Conservation (phyloP, 2,113 vertebrate species). For the Zeus faber region DNA sequence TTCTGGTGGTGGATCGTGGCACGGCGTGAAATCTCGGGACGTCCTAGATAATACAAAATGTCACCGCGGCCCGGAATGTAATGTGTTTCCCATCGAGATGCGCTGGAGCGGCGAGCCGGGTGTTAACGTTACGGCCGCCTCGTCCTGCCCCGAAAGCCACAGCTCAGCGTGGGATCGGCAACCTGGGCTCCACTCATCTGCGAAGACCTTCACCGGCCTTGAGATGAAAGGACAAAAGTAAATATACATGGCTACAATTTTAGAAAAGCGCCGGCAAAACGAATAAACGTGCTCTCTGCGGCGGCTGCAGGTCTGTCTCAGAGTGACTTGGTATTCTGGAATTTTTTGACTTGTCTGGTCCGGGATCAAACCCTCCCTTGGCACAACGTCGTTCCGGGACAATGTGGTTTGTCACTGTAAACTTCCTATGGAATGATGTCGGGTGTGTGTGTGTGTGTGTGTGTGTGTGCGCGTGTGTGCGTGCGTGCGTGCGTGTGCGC, state of each 20-base stretch:
- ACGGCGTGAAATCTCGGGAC: no score
- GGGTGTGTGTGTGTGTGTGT: conserved; percentile 2
- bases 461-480: neutral
- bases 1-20: no score
- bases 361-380: neutral
- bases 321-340: no score
- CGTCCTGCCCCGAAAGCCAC: no score
- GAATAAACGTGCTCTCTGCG: neutral
- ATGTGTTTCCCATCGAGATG: no score
- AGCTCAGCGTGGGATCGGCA: neutral
- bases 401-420: neutral
- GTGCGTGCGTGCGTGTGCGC: conserved; percentile 1
- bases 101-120: no score
- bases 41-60: no score
- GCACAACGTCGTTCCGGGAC: neutral
- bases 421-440: neutral
- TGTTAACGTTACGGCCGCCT: no score
- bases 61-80: no score
- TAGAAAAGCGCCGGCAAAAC: neutral
- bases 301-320: no score
- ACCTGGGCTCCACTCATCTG: neutral
- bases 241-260: neutral
- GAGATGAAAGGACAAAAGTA: conserved; percentile 2
- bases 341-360: no score
- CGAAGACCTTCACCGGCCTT: neutral